phyloP scores from a whole-genome alignment of 2,113 vertebrate species.

The Laterallus jamaicensis region DNA sequence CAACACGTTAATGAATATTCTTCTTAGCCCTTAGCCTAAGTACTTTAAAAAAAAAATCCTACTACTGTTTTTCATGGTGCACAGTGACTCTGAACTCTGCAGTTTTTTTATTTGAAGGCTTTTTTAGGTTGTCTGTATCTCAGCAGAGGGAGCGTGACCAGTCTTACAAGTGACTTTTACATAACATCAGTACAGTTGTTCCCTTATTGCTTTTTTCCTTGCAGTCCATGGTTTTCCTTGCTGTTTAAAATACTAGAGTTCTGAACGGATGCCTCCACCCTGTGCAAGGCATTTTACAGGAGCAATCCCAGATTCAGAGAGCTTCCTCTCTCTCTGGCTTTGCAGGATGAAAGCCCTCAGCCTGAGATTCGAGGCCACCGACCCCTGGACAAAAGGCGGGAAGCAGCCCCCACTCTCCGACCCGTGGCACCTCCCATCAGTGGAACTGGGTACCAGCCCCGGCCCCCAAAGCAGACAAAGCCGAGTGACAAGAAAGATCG shows the following conservation, averaged over 20 bases:
- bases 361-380: slow-evolving; percentile 75
- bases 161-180: background rate
- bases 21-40: background rate
- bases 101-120: background rate
- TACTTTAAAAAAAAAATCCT: background rate
- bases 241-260: background rate
- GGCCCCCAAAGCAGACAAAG: slow-evolving; percentile 41
- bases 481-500: background rate
- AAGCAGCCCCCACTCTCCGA: slow-evolving; percentile 1
- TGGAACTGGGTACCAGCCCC: slow-evolving; percentile 67
- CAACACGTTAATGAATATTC: background rate
- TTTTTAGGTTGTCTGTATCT: background rate
- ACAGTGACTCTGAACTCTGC: background rate
- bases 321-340: background rate
- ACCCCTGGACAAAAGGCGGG: slow-evolving; percentile 50
- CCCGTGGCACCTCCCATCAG: slow-evolving; percentile 75
- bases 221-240: background rate
- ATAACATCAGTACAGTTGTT: background rate
- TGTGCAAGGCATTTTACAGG: accelerated
- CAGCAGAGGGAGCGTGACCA: background rate
- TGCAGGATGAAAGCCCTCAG: background rate
- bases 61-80: background rate
- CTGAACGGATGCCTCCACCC: accelerated
- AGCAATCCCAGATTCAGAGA: background rate
- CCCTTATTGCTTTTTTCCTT: background rate